Evolutionary conservation across 2,888 invertebrate genomes (phyloP).

Genomic region (Aphidoletes aphidimyza): DNA sequence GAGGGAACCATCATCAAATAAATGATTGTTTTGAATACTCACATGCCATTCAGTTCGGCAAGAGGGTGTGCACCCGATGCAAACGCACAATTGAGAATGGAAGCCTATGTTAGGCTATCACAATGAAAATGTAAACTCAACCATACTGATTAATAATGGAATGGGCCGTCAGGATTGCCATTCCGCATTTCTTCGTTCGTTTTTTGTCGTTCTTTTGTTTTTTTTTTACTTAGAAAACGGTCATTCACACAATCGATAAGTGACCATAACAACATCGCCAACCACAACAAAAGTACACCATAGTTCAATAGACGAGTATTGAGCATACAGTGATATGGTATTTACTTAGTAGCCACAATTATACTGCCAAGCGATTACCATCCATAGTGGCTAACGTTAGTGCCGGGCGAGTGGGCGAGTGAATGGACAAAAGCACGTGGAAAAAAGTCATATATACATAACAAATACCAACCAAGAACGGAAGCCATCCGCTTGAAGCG

Average conservation of each 20-base stretch:
- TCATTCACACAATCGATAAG: slow-evolving; percentile 50
- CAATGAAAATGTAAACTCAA: background rate
- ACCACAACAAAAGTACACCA: slow-evolving; percentile 29
- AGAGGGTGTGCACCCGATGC: too few relatives aligned
- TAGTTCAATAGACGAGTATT: background rate
- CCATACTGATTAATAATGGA: background rate
- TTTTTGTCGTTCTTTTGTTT: too few relatives aligned
- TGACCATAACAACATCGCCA: slow-evolving; percentile 43
- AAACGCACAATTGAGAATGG: too few relatives aligned
- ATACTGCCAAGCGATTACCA: background rate
- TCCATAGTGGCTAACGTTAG: background rate
- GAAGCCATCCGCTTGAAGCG: background rate
- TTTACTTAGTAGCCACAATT: slow-evolving; percentile 31
- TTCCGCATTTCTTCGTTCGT: background rate
- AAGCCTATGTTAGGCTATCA: too few relatives aligned
- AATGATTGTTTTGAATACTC: background rate
- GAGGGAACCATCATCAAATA: too few relatives aligned
- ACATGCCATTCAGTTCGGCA: too few relatives aligned
- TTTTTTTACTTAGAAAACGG: background rate
- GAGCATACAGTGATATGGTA: background rate
- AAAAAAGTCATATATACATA: background rate
- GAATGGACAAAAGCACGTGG: background rate
- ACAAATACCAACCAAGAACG: background rate
- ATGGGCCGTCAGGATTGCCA: background rate
- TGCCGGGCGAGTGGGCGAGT: background rate